A percentile compares a stretch with the other conserved stretches of the same genome.
Conservation (phyloP, 2,797 vertebrate genomes). For the Xiphorhynchus erythropygius region DNA sequence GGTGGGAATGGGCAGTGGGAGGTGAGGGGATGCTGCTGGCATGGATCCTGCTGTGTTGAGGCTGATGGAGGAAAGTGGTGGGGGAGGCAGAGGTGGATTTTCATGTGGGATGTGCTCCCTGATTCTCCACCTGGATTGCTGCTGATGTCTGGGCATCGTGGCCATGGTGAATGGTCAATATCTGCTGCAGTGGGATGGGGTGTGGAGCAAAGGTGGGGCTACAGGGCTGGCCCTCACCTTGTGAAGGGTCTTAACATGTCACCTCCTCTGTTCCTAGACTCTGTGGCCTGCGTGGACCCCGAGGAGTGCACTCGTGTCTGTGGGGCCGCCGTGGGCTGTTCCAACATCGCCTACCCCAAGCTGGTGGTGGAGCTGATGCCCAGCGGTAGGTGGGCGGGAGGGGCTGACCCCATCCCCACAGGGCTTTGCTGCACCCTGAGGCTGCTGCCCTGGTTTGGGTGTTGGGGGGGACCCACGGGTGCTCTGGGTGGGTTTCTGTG, state of each 20-base stretch:
- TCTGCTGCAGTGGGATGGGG: neutral
- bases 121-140: neutral
- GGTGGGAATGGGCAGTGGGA: neutral
- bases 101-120: fast-evolving
- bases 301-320: conserved; percentile 80
- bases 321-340: conserved; percentile 88
- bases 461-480: fast-evolving
- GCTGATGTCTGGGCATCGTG: neutral
- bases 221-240: fast-evolving
- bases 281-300: conserved; percentile 70
- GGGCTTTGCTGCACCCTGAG: neutral
- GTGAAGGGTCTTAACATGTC: fast-evolving
- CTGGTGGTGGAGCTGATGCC: conserved; percentile 93
- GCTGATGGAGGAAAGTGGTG: neutral
- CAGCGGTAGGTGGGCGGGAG: conserved; percentile 73
- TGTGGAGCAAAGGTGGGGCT: too few relatives aligned
- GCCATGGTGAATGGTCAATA: fast-evolving
- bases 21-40: neutral
- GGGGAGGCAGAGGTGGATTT: neutral
- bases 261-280: conserved; percentile 39
- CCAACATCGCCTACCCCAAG: conserved; percentile 90
- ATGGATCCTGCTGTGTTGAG: neutral
- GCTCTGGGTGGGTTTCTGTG: fast-evolving
- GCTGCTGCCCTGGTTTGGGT: neutral
- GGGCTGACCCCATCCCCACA: fast-evolving